Evolutionary conservation across 2,113 vertebrate genomes (phyloP).

Genomic region (Blennius ocellaris): DNA sequence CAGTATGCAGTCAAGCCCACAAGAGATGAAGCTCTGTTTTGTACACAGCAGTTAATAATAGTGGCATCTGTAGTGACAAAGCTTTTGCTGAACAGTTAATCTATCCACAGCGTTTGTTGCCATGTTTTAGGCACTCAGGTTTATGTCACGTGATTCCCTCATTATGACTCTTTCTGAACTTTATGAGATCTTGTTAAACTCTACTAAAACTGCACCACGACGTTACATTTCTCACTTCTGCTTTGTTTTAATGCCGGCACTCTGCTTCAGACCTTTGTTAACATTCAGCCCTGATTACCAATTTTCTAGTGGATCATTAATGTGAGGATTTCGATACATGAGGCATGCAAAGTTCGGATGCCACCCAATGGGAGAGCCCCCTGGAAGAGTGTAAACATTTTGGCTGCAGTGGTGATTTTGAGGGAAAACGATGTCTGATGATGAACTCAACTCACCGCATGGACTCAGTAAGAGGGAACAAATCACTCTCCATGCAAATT

Average conservation of each 20-base stretch:
- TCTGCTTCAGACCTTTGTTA: slow-evolving; percentile 4
- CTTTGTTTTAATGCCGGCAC: slow-evolving; percentile 9
- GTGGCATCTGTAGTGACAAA: no score
- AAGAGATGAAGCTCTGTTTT: no score
- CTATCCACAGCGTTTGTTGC: background rate
- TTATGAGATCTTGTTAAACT: background rate
- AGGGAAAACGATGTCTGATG: slow-evolving; percentile 26
- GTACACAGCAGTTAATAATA: no score
- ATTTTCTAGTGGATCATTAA: slow-evolving; percentile 26
- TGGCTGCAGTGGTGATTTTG: slow-evolving; percentile 28
- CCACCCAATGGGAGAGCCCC: slow-evolving; percentile 19
- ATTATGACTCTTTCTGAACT: background rate
- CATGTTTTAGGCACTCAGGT: background rate
- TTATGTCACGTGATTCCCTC: background rate
- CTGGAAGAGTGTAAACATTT: slow-evolving; percentile 38
- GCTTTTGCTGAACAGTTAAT: no score
- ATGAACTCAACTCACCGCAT: slow-evolving; percentile 11
- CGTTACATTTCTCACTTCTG: background rate
- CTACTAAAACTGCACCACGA: slow-evolving; percentile 3
- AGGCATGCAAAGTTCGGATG: slow-evolving; percentile 1
- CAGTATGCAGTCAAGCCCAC: no score
- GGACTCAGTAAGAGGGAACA: slow-evolving; percentile 24
- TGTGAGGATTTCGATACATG: slow-evolving; percentile 14
- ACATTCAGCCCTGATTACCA: slow-evolving; percentile 26
- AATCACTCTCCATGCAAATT: slow-evolving; percentile 21